Percentiles rank a stretch among this genome's conserved stretches.
Evolutionary conservation across 92 coral and sea anemone genomes (phyloP).

Genomic region (Isaurus tuberculatus): DNA sequence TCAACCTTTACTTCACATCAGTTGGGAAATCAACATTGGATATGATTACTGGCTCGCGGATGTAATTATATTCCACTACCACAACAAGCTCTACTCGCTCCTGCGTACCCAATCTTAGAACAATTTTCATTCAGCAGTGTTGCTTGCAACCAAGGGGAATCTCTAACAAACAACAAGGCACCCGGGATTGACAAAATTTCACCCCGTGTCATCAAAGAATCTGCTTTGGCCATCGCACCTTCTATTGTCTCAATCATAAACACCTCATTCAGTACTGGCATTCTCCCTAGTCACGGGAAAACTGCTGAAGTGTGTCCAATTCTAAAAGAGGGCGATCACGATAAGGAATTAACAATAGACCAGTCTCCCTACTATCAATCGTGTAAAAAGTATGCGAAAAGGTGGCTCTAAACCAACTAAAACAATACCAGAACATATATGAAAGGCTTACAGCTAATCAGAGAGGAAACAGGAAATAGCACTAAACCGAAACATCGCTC

Average conservation of each 20-base stretch:
- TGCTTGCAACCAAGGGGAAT: slow-evolving; percentile 17
- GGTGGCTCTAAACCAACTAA: slow-evolving; percentile 32
- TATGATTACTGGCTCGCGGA: slow-evolving; percentile 39
- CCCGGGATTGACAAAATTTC: slow-evolving; percentile 49
- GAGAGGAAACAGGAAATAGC: slow-evolving; percentile 57
- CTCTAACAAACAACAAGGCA: slow-evolving; percentile 37
- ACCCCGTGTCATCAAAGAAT: slow-evolving; percentile 45
- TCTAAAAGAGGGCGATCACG: slow-evolving; percentile 20
- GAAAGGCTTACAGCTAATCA: slow-evolving; percentile 45
- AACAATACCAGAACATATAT: slow-evolving; percentile 40
- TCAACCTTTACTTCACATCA: slow-evolving; percentile 38
- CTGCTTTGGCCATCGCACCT: slow-evolving; percentile 43
- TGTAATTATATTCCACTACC: slow-evolving; percentile 38
- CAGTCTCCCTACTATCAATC: slow-evolving; percentile 36
- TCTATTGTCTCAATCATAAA: slow-evolving; percentile 29
- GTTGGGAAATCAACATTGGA: slow-evolving; percentile 38
- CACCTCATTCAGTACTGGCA: not conserved
- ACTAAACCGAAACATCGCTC: slow-evolving; percentile 52
- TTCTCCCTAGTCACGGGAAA: slow-evolving; percentile 37
- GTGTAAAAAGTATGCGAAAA: slow-evolving; percentile 48
- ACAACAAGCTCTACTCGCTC: slow-evolving; percentile 22
- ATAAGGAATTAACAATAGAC: slow-evolving; percentile 33
- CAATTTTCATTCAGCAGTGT: slow-evolving; percentile 30
- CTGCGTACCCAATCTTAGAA: slow-evolving; percentile 34
- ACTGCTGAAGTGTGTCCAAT: slow-evolving; percentile 41